Base-by-base conservation (phyloP, 2,888 invertebrate genomes). In the Allolobophora icterica region DNA sequence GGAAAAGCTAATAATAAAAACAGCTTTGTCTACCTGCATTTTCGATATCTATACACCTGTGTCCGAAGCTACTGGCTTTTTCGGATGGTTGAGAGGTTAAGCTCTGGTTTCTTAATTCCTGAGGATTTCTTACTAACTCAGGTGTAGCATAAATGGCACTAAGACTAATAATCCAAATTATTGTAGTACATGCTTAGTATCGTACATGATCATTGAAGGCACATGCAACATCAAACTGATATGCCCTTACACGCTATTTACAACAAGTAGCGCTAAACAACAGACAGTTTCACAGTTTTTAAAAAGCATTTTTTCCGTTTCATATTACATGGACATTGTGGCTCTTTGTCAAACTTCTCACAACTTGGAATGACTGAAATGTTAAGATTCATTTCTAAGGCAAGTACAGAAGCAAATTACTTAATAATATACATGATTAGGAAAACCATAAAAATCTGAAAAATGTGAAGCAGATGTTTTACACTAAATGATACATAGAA, bases 281-380 rank as follows among this genome's bases (percentile, higher is more conserved):
- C n/a, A 71, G 71, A 71, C n/a, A 71, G 30, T 71, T 71, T 71
- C 30, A 71, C 30, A n/a, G 71, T n/a, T 71, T 71, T 71, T 71
- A 71, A n/a, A 71, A 71, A 71, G 30, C 30, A n/a, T 71, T 71
- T 52, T 5, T 71, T 71, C n/a, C 52, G 24, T 71, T 71, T 71
- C n/a, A 71, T n/a, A n/a, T 71, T 71, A n/a, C 71, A n/a, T 71
- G 30, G 30, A 30, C 71, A 71, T 3, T 13, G 15, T 58, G 71
- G 71, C 11, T 71, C n/a, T 6, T n/a, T 71, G n/a, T 71, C 71
- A 71, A 71, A 71, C 30, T n/a, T 71, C 71, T n/a, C n/a, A 71
- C n/a, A 71, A 71, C n/a, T 71, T 71, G 71, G 71, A 71, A 71
- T 71, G 71, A 71, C 71, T 71, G 30, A n/a, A 71, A n/a, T 71